Conservation (phyloP, 2,113 vertebrate species). For the Verasper variegatus region DNA sequence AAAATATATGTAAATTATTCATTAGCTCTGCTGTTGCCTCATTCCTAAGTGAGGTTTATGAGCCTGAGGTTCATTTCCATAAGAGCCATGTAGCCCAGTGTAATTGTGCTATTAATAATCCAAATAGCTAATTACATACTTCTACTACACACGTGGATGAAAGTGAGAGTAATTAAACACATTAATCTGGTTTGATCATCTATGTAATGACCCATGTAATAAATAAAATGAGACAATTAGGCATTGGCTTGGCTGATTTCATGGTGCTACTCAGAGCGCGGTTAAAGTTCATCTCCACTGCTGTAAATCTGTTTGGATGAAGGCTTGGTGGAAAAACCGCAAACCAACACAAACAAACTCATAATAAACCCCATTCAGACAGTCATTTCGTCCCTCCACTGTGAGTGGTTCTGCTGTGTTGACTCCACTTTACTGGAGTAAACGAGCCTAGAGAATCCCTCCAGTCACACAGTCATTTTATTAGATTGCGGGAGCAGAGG, state of each 20-base stretch:
- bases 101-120: constrained; percentile 78
- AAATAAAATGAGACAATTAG: constrained; percentile 70
- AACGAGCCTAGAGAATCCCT: constrained; percentile 53
- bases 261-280: constrained; percentile 12
- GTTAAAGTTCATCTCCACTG: constrained; percentile 35
- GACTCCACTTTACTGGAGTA: constrained; percentile 57
- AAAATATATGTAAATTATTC: constrained; percentile 74
- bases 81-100: constrained; percentile 44
- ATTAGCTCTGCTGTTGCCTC: constrained; percentile 55
- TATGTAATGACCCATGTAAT: constrained; percentile 64
- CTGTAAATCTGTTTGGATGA: constrained; percentile 26
- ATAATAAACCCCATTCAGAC: constrained; percentile 45
- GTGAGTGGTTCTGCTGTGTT: constrained; percentile 56
- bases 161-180: constrained; percentile 68
- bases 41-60: constrained; percentile 58
- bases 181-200: constrained; percentile 73
- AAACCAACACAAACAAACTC: constrained; percentile 26
- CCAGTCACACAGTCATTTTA: constrained; percentile 58
- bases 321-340: constrained; percentile 6
- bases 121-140: constrained; percentile 73
- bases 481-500: constrained; percentile 51
- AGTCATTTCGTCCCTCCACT: constrained; percentile 47
- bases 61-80: constrained; percentile 73
- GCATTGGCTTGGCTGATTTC: constrained; percentile 49
- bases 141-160: constrained; percentile 61